Evolutionary conservation across 2,113 vertebrate genomes (phyloP).

Genomic region (Colinus virginianus): DNA sequence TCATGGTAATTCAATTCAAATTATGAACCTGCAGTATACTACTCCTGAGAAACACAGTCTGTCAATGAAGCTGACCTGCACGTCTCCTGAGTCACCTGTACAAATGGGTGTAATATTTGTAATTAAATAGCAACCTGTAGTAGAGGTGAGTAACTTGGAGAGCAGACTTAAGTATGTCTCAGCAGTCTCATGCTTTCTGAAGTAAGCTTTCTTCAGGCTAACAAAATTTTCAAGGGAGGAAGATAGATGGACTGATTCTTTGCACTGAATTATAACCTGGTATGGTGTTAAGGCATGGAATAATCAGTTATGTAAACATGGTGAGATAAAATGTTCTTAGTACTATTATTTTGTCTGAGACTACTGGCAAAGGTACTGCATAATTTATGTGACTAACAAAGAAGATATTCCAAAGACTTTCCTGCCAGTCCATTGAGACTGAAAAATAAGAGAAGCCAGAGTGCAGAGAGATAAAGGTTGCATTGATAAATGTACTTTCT

Average conservation of each 20-base stretch:
- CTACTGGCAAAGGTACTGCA: neutral
- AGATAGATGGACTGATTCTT: neutral
- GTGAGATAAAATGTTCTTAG: neutral
- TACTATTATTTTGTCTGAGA: neutral
- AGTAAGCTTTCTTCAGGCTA: neutral
- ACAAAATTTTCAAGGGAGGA: neutral
- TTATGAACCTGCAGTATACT: neutral
- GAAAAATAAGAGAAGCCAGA: neutral
- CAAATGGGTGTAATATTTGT: neutral
- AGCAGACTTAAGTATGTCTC: neutral
- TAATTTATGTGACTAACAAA: neutral
- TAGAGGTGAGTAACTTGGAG: neutral
- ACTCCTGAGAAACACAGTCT: neutral
- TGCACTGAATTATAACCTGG: neutral
- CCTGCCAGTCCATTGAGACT: accelerated
- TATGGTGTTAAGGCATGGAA: neutral
- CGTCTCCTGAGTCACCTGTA: neutral
- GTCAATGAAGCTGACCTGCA: neutral
- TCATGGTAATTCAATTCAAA: too few relatives aligned
- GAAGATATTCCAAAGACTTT: neutral
- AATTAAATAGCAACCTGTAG: neutral
- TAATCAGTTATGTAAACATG: neutral
- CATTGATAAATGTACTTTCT: neutral
- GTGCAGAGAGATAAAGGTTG: neutral
- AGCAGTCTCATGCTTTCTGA: neutral